Percentiles rank a stretch among this genome's conserved stretches.
phyloP scores from a whole-genome alignment of 2,797 vertebrate species.

The Apogon hyalosoma region DNA sequence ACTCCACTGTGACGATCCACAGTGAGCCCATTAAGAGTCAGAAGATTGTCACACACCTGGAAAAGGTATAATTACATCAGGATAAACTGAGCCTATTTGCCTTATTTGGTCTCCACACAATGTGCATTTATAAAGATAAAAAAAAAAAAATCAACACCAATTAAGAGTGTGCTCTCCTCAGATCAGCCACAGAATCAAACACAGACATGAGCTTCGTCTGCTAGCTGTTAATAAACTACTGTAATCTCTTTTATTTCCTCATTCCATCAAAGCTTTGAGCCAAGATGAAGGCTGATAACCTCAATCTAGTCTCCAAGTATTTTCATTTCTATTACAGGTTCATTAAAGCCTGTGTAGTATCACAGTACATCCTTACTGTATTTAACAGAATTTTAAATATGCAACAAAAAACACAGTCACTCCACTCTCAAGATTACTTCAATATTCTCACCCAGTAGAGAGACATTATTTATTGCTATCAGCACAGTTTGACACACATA shows the following conservation, averaged over 20 bases:
- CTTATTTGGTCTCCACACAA: constrained; percentile 36
- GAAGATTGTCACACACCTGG: constrained; percentile 43
- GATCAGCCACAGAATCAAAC: constrained; percentile 2
- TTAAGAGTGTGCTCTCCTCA: not conserved
- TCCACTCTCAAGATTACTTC: constrained; percentile 18
- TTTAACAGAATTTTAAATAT: constrained; percentile 16
- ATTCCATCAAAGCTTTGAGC: constrained; percentile 15
- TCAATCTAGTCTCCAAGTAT: constrained; percentile 24
- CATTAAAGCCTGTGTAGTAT: constrained; percentile 12
- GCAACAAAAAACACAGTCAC: not conserved
- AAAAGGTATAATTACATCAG: constrained; percentile 26
- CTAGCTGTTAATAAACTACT: constrained; percentile 38
- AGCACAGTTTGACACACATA: constrained; percentile 57
- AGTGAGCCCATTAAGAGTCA: constrained; percentile 50
- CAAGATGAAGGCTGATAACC: constrained; percentile 22
- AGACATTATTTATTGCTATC: constrained; percentile 38
- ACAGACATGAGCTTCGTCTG: constrained; percentile 44
- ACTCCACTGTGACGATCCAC: constrained; percentile 32
- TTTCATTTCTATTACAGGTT: constrained; percentile 10
- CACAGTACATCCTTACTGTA: not conserved
- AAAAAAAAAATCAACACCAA: too few species aligned
- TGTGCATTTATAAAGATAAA: constrained; percentile 9
- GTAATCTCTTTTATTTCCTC: constrained; percentile 33
- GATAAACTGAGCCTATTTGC: constrained; percentile 30
- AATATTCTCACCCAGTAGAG: constrained; percentile 19